These are phyloP conservation scores for Clarias macrocephalus DNA, from an alignment of 2,113 vertebrate species.

Conservation along the genomic window DNA sequence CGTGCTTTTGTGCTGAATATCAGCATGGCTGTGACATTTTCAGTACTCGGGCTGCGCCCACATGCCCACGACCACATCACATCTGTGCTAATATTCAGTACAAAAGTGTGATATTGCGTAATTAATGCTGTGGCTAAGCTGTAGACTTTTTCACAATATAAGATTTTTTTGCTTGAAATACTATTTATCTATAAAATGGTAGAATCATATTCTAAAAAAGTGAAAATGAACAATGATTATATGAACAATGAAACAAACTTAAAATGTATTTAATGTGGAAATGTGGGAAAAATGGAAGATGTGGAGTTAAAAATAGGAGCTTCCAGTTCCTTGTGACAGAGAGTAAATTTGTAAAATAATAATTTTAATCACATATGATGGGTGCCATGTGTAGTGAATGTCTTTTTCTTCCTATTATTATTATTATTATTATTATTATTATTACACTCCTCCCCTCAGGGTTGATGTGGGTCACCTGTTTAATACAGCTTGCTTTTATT, in stretches of 20 bases:
- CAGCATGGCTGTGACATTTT: no score
- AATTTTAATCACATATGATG: background rate
- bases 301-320: background rate
- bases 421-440: background rate
- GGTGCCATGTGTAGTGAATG: background rate
- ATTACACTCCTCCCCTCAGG: background rate
- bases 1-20: no score
- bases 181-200: no score
- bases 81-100: no score
- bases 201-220: background rate
- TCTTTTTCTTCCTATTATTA: background rate
- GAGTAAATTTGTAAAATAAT: background rate
- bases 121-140: background rate
- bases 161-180: background rate
- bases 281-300: background rate
- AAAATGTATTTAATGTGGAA: background rate
- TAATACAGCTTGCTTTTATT: background rate
- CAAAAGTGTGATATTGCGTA: no score
- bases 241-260: background rate
- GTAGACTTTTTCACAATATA: background rate
- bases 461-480: no score
- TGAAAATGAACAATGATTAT: background rate
- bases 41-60: no score
- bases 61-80: no score
- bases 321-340: background rate